Evolutionary conservation across 2,888 invertebrate genomes (phyloP), one percentile per base, ranked within the genome.

Genomic region (Orthosia incerta): DNA sequence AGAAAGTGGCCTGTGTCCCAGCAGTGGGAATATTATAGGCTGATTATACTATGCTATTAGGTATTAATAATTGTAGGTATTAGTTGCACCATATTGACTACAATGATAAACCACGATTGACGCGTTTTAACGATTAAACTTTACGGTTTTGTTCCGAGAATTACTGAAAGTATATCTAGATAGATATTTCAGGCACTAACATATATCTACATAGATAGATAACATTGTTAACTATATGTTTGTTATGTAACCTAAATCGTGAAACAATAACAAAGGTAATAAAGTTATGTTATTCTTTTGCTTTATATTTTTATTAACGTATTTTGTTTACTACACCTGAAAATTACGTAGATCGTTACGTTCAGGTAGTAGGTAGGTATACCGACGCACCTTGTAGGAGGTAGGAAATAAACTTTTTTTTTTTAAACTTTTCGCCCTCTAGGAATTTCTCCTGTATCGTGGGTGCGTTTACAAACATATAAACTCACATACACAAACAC

Each of bases 91-190:
- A 55, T 68, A 68, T 55, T 76, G 51, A 45, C 26, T 48, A 23
- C 7, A 55, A 70, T 76, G 57, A 76, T 61, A 68, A 59, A 77
- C 18, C 48, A 68, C 55, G 26, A 60, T 63, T 70, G 77, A 45
- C 48, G 63, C 48, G 53, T 71, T 39, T 51, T 53, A 20, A 60
- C 79, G 55, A 78, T 79, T 64, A 56, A 46, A 64, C 46, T 78
- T 74, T 68, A 74, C 26, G 23, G 39, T 56, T 79, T 61, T 51
- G 31, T 78, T 78, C 78, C 51, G n/a, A 67, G 79, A 78, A 78
- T 26, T 50, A 23, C 46, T 50, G 65, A 31, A 59, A n/a, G 18
- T 50, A 46, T 74, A 69, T 67, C 53, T 76, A 60, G 53, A 65
- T 74, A 61, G 48, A 65, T 74, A 61, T 79, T 73, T 55, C 31